Evolutionary conservation across 1,140 invertebrate genomes (phyloP).

Genomic region (Arion vulgaris): DNA sequence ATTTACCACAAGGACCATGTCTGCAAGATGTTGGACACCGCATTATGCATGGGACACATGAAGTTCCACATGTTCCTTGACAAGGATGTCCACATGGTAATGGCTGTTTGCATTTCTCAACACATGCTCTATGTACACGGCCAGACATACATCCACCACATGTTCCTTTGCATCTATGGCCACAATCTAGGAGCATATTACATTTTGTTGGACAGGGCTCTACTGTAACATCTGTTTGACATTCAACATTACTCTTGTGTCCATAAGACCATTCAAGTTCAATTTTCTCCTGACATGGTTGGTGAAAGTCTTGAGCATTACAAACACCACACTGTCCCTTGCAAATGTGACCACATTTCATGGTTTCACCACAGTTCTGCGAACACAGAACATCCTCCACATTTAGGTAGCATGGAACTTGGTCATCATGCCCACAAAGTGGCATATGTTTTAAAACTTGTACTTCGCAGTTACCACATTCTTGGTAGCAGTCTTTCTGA

Average conservation of each 20-base stretch:
- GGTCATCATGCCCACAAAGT: constrained; percentile 26
- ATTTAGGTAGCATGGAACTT: constrained; percentile 22
- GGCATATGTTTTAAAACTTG: not conserved
- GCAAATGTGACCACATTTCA: constrained; percentile 31
- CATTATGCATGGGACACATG: constrained; percentile 7
- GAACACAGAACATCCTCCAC: not conserved
- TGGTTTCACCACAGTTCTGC: constrained; percentile 1
- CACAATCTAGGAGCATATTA: constrained; percentile 3
- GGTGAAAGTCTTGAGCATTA: not conserved
- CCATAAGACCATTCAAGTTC: constrained; percentile 11
- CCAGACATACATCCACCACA: constrained; percentile 35
- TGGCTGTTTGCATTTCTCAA: constrained; percentile 21
- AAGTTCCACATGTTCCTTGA: constrained; percentile 11
- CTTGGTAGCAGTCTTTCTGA: constrained; percentile 3
- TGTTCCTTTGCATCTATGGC: constrained; percentile 31
- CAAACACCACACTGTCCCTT: constrained; percentile 26
- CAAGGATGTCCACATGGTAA: constrained; percentile 35
- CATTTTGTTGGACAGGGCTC: constrained; percentile 32
- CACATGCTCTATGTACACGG: constrained; percentile 27
- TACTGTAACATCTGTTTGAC: not conserved
- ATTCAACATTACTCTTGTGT: constrained; percentile 14
- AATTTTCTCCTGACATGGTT: constrained; percentile 23
- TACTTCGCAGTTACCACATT: constrained; percentile 11
- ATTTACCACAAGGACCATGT: constrained; percentile 23
- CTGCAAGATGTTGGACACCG: constrained; percentile 22